Evolutionary conservation across 1,140 invertebrate species (phyloP).

Genomic region (Atta cephalotes): DNA sequence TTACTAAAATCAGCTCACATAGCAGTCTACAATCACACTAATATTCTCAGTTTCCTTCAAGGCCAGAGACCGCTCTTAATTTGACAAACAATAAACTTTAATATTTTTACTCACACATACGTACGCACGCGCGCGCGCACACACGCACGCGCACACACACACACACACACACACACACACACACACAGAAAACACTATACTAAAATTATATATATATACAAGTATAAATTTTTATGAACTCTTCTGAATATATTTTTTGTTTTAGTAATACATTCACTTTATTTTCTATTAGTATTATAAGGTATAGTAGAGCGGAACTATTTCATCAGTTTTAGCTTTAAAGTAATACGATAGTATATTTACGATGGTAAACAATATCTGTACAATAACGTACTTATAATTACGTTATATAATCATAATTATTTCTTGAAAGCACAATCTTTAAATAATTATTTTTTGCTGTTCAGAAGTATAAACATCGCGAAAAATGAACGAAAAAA

Average conservation of each 20-base stretch:
- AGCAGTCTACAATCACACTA: conserved; percentile 72
- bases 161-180: background rate
- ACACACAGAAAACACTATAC: conserved; percentile 36
- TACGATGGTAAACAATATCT: no score
- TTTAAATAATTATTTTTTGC: no score
- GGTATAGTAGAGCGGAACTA: no score
- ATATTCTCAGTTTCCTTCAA: conserved; percentile 60
- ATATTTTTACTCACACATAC: conserved; percentile 54
- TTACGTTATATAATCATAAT: no score
- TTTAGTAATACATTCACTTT: conserved; percentile 25
- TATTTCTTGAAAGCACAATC: no score
- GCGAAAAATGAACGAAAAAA: no score
- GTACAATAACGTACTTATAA: no score
- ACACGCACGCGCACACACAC: no score
- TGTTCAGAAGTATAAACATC: no score
- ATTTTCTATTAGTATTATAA: background rate
- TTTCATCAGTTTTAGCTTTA: no score
- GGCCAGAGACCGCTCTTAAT: conserved; percentile 16
- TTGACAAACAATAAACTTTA: conserved; percentile 19
- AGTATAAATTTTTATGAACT: conserved; percentile 39
- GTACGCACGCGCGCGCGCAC: no score
- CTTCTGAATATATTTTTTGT: conserved; percentile 13
- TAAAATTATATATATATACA: conserved; percentile 61
- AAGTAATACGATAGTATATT: no score
- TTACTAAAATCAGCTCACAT: conserved; percentile 75